Evolutionary conservation across 2,113 vertebrate species (phyloP), one percentile per base, ranked within the genome.

Genomic region (Halichoeres trimaculatus): DNA sequence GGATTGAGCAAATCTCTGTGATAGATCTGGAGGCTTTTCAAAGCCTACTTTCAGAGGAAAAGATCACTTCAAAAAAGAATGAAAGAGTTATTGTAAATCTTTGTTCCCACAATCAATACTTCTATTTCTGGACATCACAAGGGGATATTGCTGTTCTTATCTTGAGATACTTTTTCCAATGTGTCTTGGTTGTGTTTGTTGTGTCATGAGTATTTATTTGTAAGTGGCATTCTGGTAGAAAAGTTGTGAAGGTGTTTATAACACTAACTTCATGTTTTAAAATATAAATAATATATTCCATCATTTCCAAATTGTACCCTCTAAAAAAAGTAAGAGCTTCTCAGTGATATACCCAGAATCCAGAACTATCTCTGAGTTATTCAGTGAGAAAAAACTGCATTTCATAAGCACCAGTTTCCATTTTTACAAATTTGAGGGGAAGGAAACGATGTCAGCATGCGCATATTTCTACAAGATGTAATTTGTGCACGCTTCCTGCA

Each of bases 71-170:
- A 3, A 64, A 71, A 45, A 50, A 11, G 22, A 76, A 57, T 38
- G 35, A 72, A 62, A 60, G 50, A 43, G 8, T 43, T 55, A 64
- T 57, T 35, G 53, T 60, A 64, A 63, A 80, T 74, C 12, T 60
- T 81, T 43, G 22, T 66, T 64, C 35, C 26, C 36, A 10, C 40
- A 64, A 80, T 84, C 73, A 81, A 83, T 72, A 72, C 9, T 17
- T 50, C 30, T 23, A 52, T 13, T 55, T 63, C n/a, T 54, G 43
- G 14, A 59, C 47, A 50, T 23, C 14, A 71, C 51, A 10, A 12
- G 47, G 19, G 48, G 56, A 65, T 64, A 70, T 66, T 70, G 34
- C 47, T 36, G 22, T 64, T 35, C 59, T 79, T 65, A 64, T 86
- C 34, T 23, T 61, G 50, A 77, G 57, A 54, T 53, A 36, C 47